Evolutionary conservation across 2,113 vertebrate species (phyloP).

Genomic region (Atractosteus spatula): DNA sequence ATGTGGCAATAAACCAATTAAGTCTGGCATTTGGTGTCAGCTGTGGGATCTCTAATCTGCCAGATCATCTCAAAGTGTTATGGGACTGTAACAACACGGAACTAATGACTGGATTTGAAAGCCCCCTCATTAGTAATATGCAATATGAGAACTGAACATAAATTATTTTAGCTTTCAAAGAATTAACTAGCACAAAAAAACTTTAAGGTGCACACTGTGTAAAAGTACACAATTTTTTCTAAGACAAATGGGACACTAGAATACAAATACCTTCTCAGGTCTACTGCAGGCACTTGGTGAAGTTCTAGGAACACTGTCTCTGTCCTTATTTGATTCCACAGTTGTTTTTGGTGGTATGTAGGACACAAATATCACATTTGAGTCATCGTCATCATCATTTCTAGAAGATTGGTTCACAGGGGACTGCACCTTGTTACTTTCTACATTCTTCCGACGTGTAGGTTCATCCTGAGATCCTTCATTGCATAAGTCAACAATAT

Average conservation of each 20-base stretch:
- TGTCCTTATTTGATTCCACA: background rate
- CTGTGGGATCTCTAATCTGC: too few relatives aligned
- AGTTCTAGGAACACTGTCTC: background rate
- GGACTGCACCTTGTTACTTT: background rate
- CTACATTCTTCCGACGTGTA: background rate
- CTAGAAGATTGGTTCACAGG: conserved; percentile 1
- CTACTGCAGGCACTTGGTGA: background rate
- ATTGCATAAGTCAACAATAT: conserved; percentile 62
- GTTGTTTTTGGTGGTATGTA: conserved; percentile 57
- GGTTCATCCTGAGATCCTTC: conserved; percentile 39
- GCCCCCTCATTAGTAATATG: too few relatives aligned
- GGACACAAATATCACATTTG: conserved; percentile 65
- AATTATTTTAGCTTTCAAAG: too few relatives aligned
- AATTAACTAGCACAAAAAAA: too few relatives aligned
- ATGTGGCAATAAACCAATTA: too few relatives aligned
- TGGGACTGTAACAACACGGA: too few relatives aligned
- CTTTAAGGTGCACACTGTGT: too few relatives aligned
- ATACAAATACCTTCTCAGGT: background rate
- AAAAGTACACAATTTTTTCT: background rate
- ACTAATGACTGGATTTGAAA: too few relatives aligned
- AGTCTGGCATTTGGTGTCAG: too few relatives aligned
- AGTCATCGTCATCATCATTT: conserved; percentile 47
- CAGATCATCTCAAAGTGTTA: too few relatives aligned
- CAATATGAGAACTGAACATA: too few relatives aligned
- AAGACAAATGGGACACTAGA: background rate